These are phyloP conservation scores for Bufo gargarizans DNA, from an alignment of 2,113 vertebrate genomes.

Conservation along the genomic window DNA sequence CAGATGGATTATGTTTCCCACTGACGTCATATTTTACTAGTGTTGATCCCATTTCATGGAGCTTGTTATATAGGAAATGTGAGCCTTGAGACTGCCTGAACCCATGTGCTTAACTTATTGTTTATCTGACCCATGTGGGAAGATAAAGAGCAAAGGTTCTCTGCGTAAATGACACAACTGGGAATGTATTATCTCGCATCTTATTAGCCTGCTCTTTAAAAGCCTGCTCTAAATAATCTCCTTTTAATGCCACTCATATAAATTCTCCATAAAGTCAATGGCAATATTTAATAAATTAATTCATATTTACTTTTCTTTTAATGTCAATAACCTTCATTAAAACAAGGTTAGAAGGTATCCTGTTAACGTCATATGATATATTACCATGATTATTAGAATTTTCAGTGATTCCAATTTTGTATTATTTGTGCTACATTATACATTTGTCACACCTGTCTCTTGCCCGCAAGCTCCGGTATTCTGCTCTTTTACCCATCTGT, in stretches of 20 bases:
- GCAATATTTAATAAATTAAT: background rate
- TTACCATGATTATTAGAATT: background rate
- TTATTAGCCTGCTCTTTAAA: background rate
- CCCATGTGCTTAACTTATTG: slow-evolving; percentile 11
- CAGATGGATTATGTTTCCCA: slow-evolving; percentile 52
- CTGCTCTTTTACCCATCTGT: no score
- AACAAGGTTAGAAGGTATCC: background rate
- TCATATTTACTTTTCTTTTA: background rate
- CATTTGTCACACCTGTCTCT: no score
- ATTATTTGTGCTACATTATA: background rate
- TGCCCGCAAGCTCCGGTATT: no score
- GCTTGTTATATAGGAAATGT: slow-evolving; percentile 40
- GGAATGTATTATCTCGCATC: background rate
- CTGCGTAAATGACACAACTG: background rate
- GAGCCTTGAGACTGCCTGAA: slow-evolving; percentile 17
- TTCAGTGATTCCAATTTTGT: background rate
- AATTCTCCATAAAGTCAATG: background rate
- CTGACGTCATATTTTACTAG: slow-evolving; percentile 50
- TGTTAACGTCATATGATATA: background rate
- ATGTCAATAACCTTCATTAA: background rate
- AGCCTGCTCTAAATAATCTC: background rate
- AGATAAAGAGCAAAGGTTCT: slow-evolving; percentile 14
- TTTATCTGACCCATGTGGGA: background rate
- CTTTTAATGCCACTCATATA: background rate
- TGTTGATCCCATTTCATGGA: slow-evolving; percentile 41